Evolutionary conservation across 1,140 invertebrate genomes (phyloP).

Genomic region (Chironomus striatipennis): DNA sequence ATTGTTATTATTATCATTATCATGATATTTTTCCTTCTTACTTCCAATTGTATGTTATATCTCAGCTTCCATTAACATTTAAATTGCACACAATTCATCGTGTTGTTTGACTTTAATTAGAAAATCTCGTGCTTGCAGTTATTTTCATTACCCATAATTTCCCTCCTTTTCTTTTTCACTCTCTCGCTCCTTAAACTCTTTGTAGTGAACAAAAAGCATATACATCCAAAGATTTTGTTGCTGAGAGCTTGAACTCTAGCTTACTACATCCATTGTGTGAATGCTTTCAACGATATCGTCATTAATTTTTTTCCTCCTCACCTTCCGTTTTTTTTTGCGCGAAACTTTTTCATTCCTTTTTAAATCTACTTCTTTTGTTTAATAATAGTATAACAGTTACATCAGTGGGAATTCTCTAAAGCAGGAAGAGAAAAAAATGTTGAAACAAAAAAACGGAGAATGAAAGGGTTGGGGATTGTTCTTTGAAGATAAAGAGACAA

Average conservation of each 20-base stretch:
- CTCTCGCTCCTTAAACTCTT: too few species aligned
- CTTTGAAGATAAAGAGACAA: too few species aligned
- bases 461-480: neutral
- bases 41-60: too few species aligned
- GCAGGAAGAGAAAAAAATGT: neutral
- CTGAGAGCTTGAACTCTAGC: neutral
- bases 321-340: constrained; percentile 5
- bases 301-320: neutral
- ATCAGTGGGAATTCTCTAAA: neutral
- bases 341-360: neutral
- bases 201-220: too few species aligned
- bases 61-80: neutral
- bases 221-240: too few species aligned
- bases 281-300: constrained; percentile 2
- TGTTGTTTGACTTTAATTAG: constrained; percentile 14
- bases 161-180: too few species aligned
- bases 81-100: neutral
- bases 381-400: too few species aligned
- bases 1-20: too few species aligned
- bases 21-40: too few species aligned
- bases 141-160: constrained; percentile 9
- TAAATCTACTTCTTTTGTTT: too few species aligned
- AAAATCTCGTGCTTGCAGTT: constrained; percentile 12
- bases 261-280: constrained; percentile 7
- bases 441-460: neutral